Conservation (phyloP, 2,797 vertebrate genomes). For the Ctenopoma multispine region DNA sequence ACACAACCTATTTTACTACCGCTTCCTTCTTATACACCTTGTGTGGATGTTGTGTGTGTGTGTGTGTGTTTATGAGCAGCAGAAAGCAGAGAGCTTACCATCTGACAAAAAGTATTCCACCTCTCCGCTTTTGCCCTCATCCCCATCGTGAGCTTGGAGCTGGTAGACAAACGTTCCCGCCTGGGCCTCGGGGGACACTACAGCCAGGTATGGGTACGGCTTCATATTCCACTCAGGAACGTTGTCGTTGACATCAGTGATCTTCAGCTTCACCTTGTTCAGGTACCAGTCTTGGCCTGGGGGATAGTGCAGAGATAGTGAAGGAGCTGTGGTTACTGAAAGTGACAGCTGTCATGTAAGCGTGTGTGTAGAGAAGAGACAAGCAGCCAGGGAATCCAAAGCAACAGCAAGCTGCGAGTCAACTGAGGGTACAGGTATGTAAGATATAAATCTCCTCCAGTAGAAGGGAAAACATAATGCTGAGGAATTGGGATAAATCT, state of each 20-base stretch:
- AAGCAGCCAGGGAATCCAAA: constrained; percentile 51
- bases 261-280: constrained; percentile 86
- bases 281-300: constrained; percentile 90
- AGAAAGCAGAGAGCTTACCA: constrained; percentile 78
- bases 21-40: not conserved
- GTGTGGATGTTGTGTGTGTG: constrained; percentile 17
- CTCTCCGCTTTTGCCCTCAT: constrained; percentile 87
- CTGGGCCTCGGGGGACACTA: constrained; percentile 83
- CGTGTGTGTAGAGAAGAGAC: constrained; percentile 54
- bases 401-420: constrained; percentile 42
- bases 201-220: constrained; percentile 87
- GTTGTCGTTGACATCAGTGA: constrained; percentile 91
- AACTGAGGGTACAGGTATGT: constrained; percentile 46
- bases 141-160: constrained; percentile 87
- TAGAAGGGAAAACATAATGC: constrained; percentile 38
- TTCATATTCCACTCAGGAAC: constrained; percentile 90
- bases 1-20: constrained; percentile 44
- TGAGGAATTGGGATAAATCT: constrained; percentile 41
- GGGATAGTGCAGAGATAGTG: constrained; percentile 65
- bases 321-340: constrained; percentile 64
- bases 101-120: constrained; percentile 91
- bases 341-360: constrained; percentile 82
- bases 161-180: constrained; percentile 87
- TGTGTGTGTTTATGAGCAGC: not conserved
- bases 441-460: constrained; percentile 36